Conservation (phyloP, 2,888 invertebrate genomes). For the Drosophila fulvimacula region DNA sequence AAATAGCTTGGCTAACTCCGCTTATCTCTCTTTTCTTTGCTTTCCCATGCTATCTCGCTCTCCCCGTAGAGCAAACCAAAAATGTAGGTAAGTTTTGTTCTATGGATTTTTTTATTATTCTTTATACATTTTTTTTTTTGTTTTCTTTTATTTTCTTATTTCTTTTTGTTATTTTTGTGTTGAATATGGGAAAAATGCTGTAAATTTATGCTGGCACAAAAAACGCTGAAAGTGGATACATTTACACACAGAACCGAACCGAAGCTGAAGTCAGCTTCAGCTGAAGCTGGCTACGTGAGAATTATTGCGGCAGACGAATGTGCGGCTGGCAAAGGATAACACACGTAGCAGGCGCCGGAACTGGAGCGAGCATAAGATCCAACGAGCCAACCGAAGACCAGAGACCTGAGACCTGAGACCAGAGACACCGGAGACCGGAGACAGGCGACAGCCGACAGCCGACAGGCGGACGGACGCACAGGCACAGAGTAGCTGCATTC, state of each 20-base stretch:
- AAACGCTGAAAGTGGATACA: constrained; percentile 64
- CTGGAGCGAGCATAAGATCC: constrained; percentile 19
- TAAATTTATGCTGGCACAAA: constrained; percentile 69
- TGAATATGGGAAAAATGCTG: constrained; percentile 68
- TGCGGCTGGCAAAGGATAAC: constrained; percentile 64
- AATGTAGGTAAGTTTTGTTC: constrained; percentile 52
- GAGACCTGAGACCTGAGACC: constrained; percentile 19
- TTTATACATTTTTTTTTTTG: constrained; percentile 30
- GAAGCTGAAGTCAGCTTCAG: constrained; percentile 23
- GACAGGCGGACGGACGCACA: constrained; percentile 13
- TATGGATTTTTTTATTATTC: constrained; percentile 54
- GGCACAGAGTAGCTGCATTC: constrained; percentile 73
- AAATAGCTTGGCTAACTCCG: constrained; percentile 60
- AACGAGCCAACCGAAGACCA: constrained; percentile 15
- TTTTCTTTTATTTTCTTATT: constrained; percentile 1
- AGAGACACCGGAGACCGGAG: constrained; percentile 2
- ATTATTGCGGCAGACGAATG: constrained; percentile 71
- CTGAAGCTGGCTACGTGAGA: constrained; percentile 64
- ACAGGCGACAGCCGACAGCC: constrained; percentile 6
- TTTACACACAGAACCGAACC: constrained; percentile 37
- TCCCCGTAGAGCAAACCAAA: constrained; percentile 3
- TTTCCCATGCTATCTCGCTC: not conserved
- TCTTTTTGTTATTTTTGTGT: constrained; percentile 5
- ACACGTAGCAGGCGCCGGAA: constrained; percentile 39
- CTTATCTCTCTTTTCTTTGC: constrained; percentile 15